Conservation (phyloP, 2,888 invertebrate species). For the Tolmerus cingulatus region DNA sequence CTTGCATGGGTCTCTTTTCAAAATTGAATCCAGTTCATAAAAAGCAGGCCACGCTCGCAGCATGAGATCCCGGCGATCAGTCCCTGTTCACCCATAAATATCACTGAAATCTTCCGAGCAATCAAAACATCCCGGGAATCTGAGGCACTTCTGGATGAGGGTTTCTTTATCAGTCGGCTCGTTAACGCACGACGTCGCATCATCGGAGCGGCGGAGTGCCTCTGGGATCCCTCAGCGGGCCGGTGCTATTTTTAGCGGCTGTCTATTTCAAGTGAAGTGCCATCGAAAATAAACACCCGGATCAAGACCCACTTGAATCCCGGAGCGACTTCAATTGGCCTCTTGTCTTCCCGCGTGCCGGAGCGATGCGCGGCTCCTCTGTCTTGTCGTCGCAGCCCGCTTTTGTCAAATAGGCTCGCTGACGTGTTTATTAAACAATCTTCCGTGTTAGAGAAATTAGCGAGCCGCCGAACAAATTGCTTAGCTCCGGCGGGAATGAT, state of each 20-base stretch:
- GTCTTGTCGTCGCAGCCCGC: neutral
- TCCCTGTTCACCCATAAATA: constrained; percentile 3
- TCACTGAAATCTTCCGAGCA: neutral
- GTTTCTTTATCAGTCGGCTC: neutral
- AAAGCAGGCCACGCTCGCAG: neutral
- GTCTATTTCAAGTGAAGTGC: constrained; percentile 13
- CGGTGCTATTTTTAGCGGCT: neutral
- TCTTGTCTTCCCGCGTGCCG: neutral
- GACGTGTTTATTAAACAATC: constrained; percentile 40
- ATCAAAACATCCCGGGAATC: neutral
- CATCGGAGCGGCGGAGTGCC: neutral
- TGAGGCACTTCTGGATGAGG: neutral
- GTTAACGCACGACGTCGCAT: neutral
- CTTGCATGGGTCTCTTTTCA: neutral
- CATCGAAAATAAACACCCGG: constrained; percentile 26
- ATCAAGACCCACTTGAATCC: constrained; percentile 32
- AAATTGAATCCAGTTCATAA: neutral
- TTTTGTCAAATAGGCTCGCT: constrained; percentile 31
- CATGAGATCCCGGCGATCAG: neutral
- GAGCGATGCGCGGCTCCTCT: neutral
- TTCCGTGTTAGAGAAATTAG: constrained; percentile 39
- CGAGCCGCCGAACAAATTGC: constrained; percentile 35
- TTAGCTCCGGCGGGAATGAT: constrained; percentile 1
- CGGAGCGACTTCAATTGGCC: neutral
- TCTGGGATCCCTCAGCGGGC: neutral